These are phyloP conservation scores for Lutraria rhynchaena DNA, from an alignment of 1,140 invertebrate species.

Conservation along the genomic window DNA sequence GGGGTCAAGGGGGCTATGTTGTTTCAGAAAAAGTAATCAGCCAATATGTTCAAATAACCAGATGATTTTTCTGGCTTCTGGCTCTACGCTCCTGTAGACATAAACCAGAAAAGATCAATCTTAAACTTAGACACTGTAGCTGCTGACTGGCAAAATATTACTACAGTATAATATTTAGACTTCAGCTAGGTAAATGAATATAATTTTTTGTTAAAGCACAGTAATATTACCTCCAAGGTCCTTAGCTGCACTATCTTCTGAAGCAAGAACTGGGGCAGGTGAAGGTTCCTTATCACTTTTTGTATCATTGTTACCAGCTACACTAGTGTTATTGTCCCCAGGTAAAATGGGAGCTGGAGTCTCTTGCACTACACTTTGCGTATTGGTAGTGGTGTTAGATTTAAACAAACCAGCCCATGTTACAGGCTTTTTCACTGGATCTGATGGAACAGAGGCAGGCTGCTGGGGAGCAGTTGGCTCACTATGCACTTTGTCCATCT, in stretches of 20 bases:
- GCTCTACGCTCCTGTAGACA: no score
- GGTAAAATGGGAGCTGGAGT: background rate
- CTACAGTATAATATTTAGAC: no score
- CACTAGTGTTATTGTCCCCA: conserved; percentile 5
- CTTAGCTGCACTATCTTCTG: conserved; percentile 49
- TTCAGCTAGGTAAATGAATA: no score
- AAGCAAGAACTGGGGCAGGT: conserved; percentile 29
- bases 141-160: no score
- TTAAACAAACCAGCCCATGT: conserved; percentile 55
- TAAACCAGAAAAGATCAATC: no score
- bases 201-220: no score
- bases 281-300: conserved; percentile 41
- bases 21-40: no score
- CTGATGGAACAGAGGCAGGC: background rate
- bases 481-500: background rate
- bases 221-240: conserved; percentile 56
- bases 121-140: no score
- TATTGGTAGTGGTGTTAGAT: background rate
- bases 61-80: no score
- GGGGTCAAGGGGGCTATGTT: no score
- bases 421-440: conserved; percentile 32
- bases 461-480: background rate
- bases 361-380: background rate
- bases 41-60: no score
- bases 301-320: background rate